Base-by-base conservation (phyloP, 2,797 vertebrate genomes). In the Trematomus bernacchii region DNA sequence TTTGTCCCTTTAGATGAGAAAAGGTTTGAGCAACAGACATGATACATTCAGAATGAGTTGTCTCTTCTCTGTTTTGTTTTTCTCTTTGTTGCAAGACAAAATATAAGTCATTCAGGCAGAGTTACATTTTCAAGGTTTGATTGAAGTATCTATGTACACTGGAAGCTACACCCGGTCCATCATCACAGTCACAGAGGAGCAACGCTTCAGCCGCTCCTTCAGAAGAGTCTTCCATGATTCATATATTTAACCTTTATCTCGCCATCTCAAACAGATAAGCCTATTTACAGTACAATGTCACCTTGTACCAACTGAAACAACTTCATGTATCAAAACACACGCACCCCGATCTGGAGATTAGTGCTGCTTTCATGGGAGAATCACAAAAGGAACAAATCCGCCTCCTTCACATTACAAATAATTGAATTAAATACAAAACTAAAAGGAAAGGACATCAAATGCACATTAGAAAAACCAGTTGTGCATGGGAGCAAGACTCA, bases 61-160 rank as follows among this genome's bases (percentile, higher is more conserved):
- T 87, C 79, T 83, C 65, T 68, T 88, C 74, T 91, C 87, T 86
- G 76, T 84, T 90, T 89, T 81, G 68, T 63, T 82, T 82, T 90
- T 90, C 87, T 91, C 77, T 87, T 93, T 83, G 91, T 94, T 92
- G 92, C 93, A 94, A 93, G 92, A 94, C 93, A 94, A 94, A 93
- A 85, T 89, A 91, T 75, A 91, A 90, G 88, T 90, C 89, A 94
- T 84, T 92, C 93, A 95, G 92, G 94, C 93, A 94, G 88, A 90
- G 85, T 89, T 92, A 94, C 90, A 93, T 87, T 86, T 92, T 84
- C 83, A 85, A 73, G 83, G 88, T 93, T 93, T 89, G 91, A 90
- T 86, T 89, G 91, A 87, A 84, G 79, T 77, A 75, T 92, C 84
- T 91, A 88, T 90, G 76, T 94, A 92, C 88, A 93, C 76, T 66